Conservation (phyloP, 2,888 invertebrate genomes). For the Diaphora mendica region DNA sequence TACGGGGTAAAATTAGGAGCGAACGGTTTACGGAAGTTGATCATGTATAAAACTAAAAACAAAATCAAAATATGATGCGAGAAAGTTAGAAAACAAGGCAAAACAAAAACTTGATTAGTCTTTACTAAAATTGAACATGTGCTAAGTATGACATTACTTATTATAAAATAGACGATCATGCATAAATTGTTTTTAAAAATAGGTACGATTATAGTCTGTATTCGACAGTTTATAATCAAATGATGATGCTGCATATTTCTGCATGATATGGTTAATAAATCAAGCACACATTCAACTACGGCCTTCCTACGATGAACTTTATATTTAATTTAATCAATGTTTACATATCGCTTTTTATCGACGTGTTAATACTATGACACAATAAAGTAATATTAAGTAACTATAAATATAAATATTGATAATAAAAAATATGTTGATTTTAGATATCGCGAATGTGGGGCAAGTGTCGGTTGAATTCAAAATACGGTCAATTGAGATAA, state of each 20-base stretch:
- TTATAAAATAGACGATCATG: neutral
- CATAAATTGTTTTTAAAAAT: neutral
- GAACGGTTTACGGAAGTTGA: too few relatives aligned
- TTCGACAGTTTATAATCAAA: neutral
- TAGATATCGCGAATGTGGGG: constrained; percentile 42
- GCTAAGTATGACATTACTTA: too few relatives aligned
- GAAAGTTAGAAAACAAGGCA: too few relatives aligned
- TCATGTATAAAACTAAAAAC: too few relatives aligned
- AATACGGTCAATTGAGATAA: constrained; percentile 15
- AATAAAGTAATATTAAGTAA: constrained; percentile 30
- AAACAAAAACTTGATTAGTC: too few relatives aligned
- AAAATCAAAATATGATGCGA: too few relatives aligned
- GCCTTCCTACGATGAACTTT: constrained; percentile 29
- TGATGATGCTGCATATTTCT: neutral
- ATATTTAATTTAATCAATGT: constrained; percentile 19
- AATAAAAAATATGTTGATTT: constrained; percentile 41
- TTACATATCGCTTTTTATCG: constrained; percentile 24
- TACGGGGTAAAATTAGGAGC: too few relatives aligned
- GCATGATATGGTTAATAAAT: neutral
- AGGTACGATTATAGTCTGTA: neutral
- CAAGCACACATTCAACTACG: constrained; percentile 17
- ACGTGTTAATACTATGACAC: constrained; percentile 36
- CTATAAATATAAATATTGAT: constrained; percentile 38
- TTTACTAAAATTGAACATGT: too few relatives aligned
- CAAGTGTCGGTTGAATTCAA: constrained; percentile 29